These are phyloP conservation scores for Melanotaenia maccullochi DNA, from an alignment of 2,797 vertebrate genomes.

Conservation along the genomic window DNA sequence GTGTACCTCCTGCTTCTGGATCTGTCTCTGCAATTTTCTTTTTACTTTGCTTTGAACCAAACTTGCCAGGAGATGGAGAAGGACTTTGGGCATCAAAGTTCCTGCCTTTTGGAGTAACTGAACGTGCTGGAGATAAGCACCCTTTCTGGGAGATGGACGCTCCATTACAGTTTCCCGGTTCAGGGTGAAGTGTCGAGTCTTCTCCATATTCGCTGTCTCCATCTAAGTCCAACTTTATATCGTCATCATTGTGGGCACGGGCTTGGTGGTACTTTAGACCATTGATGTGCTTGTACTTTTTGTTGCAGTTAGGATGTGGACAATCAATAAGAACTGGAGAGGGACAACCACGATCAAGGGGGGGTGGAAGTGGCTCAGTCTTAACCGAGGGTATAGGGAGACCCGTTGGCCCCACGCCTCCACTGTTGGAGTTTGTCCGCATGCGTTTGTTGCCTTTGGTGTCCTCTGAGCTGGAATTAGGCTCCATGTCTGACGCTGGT, in stretches of 20 bases:
- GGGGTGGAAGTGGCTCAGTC: conserved; percentile 84
- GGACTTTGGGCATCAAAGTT: conserved; percentile 94
- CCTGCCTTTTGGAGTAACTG: conserved; percentile 94
- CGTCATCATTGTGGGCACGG: conserved; percentile 93
- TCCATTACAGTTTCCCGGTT: conserved; percentile 92
- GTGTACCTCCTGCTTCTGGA: conserved; percentile 86
- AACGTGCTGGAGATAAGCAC: conserved; percentile 93
- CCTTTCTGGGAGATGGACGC: conserved; percentile 92
- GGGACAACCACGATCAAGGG: conserved; percentile 92
- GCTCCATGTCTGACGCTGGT: conserved; percentile 96
- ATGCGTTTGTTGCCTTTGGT: conserved; percentile 98
- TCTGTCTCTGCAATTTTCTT: conserved; percentile 92
- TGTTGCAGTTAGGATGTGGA: conserved; percentile 99
- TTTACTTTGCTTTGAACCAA: conserved; percentile 92
- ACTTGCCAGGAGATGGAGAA: conserved; percentile 92
- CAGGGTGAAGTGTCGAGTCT: conserved; percentile 90
- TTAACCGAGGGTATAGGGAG: conserved; percentile 86
- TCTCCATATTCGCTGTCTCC: conserved; percentile 96
- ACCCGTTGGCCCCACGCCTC: conserved; percentile 83
- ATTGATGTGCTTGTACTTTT: conserved; percentile 99
- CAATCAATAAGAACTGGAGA: conserved; percentile 98
- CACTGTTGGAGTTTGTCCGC: conserved; percentile 93
- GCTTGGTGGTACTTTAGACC: conserved; percentile 99
- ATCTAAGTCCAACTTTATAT: conserved; percentile 93
- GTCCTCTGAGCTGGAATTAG: conserved; percentile 98